Evolutionary conservation across 1,140 invertebrate genomes (phyloP), one percentile per base, ranked within the genome.

Genomic region (Meteorus sp.): DNA sequence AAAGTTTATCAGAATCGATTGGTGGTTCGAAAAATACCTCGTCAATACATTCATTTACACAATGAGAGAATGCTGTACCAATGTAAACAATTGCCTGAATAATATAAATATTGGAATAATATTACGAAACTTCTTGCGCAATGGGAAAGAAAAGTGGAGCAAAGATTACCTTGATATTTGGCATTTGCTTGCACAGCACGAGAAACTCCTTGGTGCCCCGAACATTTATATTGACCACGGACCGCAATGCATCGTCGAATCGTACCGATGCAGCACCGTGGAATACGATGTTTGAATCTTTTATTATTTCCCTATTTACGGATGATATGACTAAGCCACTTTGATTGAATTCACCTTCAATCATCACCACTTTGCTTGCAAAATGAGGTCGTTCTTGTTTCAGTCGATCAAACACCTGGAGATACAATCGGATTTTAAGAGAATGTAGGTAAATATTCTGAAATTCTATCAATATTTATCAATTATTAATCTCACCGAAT

Each of bases 191-290:
- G 6, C 83, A 82, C 25, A 88, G 75, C 33, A 83, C 69, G 2
- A 88, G 55, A 20, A 89, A 68, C 33, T 84, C 78, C 60, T 84
- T 83, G 0, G 85, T 86, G 6, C 84, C 85, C 45, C 78, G 75
- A 1, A 88, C 80, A 65, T 89, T 89, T 22, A 86, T 84, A 25
- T 81, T 77, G 17, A 84, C 77, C 0, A 85, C 82, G n/a, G 70
- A 52, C 68, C 86, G 85, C 13, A 96, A 73, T 39, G 85, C 83
- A 74, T 94, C 93, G 72, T 94, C 89, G 75, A 96, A 96, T 68
- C 89, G 87, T 7, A 96, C 85, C n/a, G 91, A 93, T 0, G 94
- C 94, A 1, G 94, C 94, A 3, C 85, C 88, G 69, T 96, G 93
- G 72, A 96, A 92, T n/a, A 96, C 86, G 43, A 94, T 79, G 19